These are phyloP conservation scores for Hypomecis atomaria DNA, from an alignment of 2,888 invertebrate species.

Conservation along the genomic window DNA sequence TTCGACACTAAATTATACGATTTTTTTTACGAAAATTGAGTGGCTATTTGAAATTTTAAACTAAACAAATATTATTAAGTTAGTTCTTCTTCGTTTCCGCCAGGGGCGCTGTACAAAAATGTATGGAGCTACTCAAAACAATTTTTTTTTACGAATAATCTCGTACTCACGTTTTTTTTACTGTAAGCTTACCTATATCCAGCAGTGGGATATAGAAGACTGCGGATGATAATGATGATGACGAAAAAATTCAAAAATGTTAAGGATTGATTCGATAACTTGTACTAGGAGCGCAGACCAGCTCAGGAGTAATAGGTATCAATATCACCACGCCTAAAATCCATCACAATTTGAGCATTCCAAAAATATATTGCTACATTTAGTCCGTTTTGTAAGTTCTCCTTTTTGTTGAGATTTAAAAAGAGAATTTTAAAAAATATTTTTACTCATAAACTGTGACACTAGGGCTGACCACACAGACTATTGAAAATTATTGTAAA, in stretches of 20 bases:
- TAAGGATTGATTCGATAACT: background rate
- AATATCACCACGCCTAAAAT: slow-evolving; percentile 31
- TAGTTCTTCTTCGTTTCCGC: too few relatives aligned
- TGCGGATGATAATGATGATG: too few relatives aligned
- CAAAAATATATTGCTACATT: slow-evolving; percentile 45
- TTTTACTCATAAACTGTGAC: slow-evolving; percentile 12
- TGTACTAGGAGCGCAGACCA: background rate
- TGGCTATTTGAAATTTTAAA: too few relatives aligned
- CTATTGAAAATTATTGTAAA: too few relatives aligned
- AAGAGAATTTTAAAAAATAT: slow-evolving; percentile 17
- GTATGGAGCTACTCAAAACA: too few relatives aligned
- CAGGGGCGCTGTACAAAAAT: too few relatives aligned
- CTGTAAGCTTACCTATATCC: too few relatives aligned
- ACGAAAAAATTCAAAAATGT: background rate
- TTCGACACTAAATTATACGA: background rate
- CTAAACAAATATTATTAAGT: too few relatives aligned
- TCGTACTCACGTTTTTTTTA: too few relatives aligned
- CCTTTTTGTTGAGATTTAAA: slow-evolving; percentile 16
- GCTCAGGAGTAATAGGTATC: background rate
- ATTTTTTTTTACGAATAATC: too few relatives aligned
- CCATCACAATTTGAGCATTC: slow-evolving; percentile 46
- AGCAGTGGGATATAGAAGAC: too few relatives aligned
- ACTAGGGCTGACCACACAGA: too few relatives aligned
- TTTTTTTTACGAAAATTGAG: background rate
- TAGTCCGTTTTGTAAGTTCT: background rate